These are phyloP conservation scores for Choristoneura rosaceana DNA, from an alignment of 2,888 invertebrate species.

Conservation along the genomic window DNA sequence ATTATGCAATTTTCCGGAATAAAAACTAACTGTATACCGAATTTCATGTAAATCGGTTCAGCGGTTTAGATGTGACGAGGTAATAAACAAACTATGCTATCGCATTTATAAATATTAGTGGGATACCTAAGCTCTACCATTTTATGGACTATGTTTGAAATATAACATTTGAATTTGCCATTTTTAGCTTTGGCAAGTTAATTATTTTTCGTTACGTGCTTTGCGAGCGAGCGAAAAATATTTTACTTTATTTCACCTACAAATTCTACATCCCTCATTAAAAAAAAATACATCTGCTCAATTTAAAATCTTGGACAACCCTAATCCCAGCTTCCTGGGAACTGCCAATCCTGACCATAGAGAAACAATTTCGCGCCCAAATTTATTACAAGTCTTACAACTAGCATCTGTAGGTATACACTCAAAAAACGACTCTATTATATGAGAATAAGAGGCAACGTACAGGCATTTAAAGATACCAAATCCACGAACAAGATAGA, in stretches of 20 bases:
- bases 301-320: constrained; percentile 37
- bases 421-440: background rate
- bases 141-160: too few species aligned
- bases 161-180: too few species aligned
- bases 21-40: too few species aligned
- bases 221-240: background rate
- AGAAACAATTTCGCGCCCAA: constrained; percentile 48
- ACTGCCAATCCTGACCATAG: constrained; percentile 32
- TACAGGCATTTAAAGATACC: constrained; percentile 30
- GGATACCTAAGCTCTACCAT: too few species aligned
- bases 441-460: background rate
- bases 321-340: constrained; percentile 41
- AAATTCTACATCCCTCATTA: background rate
- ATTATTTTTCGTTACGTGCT: too few species aligned
- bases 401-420: background rate
- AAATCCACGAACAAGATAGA: background rate
- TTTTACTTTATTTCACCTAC: background rate
- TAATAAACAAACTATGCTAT: too few species aligned
- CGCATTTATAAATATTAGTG: too few species aligned
- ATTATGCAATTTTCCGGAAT: too few species aligned
- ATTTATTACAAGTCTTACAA: constrained; percentile 36
- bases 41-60: too few species aligned
- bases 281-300: constrained; percentile 34
- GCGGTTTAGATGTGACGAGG: too few species aligned
- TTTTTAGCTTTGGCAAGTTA: too few species aligned